Conservation (phyloP, 2,113 vertebrate genomes). For the Bettongia penicillata region DNA sequence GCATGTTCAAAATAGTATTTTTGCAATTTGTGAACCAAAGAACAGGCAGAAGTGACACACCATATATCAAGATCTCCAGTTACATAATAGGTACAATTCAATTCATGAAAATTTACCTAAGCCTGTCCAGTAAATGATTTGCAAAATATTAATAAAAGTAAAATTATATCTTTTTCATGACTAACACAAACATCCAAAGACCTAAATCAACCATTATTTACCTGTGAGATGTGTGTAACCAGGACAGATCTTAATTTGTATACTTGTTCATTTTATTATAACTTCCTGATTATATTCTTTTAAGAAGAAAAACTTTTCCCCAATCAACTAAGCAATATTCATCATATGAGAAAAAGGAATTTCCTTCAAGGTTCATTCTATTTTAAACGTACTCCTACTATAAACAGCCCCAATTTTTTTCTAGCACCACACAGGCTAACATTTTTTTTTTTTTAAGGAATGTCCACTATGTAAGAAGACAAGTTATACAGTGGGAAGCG, state of each 20-base stretch:
- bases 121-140: background rate
- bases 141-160: background rate
- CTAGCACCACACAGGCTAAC: background rate
- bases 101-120: background rate
- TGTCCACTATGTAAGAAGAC: background rate
- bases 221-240: background rate
- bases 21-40: background rate
- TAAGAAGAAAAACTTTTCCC: background rate
- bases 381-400: background rate
- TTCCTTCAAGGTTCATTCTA: background rate
- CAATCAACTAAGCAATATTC: background rate
- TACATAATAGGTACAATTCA: background rate
- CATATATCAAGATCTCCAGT: background rate
- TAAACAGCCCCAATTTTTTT: background rate
- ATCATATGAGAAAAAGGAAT: background rate
- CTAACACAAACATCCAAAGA: background rate
- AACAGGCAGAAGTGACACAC: background rate
- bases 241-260: background rate
- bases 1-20: background rate
- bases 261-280: background rate
- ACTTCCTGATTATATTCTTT: background rate
- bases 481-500: background rate
- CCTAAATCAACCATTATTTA: background rate
- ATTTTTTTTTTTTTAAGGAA: background rate
- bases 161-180: background rate